These are phyloP conservation scores for Sprattus sprattus DNA, from an alignment of 2,113 vertebrate species.

Conservation along the genomic window DNA sequence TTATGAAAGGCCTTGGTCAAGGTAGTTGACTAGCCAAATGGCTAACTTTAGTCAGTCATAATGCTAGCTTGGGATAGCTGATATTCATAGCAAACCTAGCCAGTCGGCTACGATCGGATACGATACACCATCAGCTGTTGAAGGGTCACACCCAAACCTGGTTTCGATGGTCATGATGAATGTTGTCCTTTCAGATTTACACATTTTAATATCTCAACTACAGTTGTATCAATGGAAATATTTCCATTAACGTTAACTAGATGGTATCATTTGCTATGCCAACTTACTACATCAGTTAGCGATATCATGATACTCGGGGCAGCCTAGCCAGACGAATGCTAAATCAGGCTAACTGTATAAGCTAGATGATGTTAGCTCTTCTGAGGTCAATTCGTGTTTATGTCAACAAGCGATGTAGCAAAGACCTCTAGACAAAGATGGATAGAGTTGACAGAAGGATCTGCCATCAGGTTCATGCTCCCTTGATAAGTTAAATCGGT, in stretches of 20 bases:
- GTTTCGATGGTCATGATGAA: not conserved
- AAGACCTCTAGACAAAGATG: not conserved
- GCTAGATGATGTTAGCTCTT: conserved; percentile 2
- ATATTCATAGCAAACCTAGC: conserved; percentile 3
- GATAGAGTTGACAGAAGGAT: not conserved
- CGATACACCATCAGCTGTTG: conserved; percentile 17
- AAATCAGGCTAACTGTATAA: not conserved
- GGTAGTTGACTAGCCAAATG: not conserved
- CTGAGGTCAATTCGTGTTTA: not conserved
- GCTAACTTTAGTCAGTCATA: not conserved
- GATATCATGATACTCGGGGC: not conserved
- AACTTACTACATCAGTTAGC: not conserved
- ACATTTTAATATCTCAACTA: not conserved
- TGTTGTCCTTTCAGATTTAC: not conserved
- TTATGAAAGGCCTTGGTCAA: not conserved
- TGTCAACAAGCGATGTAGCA: not conserved
- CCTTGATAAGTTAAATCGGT: not conserved
- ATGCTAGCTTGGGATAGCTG: not conserved
- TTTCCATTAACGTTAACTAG: not conserved
- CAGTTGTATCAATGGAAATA: not conserved
- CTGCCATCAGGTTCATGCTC: not conserved
- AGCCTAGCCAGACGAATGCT: not conserved
- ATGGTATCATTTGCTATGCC: not conserved
- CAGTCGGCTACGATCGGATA: conserved; percentile 8
- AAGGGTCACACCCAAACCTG: conserved; percentile 24